Base-by-base conservation (phyloP, 2,797 vertebrate genomes). In the Petrocephalus sullivani region DNA sequence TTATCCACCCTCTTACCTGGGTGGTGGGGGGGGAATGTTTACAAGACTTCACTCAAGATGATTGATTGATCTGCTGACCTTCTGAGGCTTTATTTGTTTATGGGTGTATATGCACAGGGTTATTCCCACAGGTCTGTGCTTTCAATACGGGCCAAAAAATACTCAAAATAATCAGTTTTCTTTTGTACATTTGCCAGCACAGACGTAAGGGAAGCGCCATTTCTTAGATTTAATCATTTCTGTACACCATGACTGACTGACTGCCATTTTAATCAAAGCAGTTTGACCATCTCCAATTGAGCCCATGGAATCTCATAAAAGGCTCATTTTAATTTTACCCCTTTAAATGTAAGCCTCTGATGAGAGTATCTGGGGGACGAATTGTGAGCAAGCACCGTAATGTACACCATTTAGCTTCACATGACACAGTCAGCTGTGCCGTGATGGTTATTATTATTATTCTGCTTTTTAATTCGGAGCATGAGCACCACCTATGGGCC, bases 401-500 rank as follows among this genome's bases (percentile, higher is more conserved):
- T 67, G 16, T 37, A 49, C 23, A 84, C 23, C 33, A 49, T 56
- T 46, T 84, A 56, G 51, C 53, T 82, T 49, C 53, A 19, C 53
- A 75, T 88, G 83, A 88, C 51, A 85, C 33, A 85, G 56, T 23
- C 88, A 67, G 61, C 82, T 49, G 56, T 46, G 23, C 33, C 64
- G n/a, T 64, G 37, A 61, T 54, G 7, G 56, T 60, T 49, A 75
- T 61, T 88, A 56, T 85, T 88, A 46, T 64, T 56, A n/a, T 56
- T 67, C 14, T 54, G 37, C 33, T 64, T 23, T 12, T 19, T 84
- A 49, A 53, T 57, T 56, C 10, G 83, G 64, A 41, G n/a, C 83
- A 46, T 33, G 41, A 88, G 60, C 51, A 9, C 83, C 88, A 67
- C 67, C 88, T 88, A 86, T 88, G 4, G 83, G 61, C 6, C 21